Percentiles rank a stretch among this genome's conserved stretches.
Conservation (phyloP, 2,797 vertebrate genomes). For the Rachycentron canadum region DNA sequence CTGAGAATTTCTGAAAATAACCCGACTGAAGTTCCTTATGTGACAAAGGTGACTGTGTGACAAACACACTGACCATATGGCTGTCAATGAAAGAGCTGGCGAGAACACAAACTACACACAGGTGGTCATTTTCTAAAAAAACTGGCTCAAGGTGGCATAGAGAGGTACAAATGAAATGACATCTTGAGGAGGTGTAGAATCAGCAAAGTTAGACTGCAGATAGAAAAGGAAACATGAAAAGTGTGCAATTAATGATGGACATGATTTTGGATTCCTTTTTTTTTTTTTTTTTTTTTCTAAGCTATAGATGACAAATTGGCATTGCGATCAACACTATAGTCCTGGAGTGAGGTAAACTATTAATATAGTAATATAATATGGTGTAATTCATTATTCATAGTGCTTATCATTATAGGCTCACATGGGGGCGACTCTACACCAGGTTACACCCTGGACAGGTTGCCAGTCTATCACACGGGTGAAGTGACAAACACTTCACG, state of each 20-base stretch:
- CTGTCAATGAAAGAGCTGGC: slow-evolving; percentile 65
- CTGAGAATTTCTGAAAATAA: slow-evolving; percentile 52
- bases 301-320: not conserved
- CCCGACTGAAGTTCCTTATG: slow-evolving; percentile 56
- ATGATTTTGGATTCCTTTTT: not conserved
- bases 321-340: not conserved
- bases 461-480: too few relatives aligned
- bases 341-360: not conserved
- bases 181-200: not conserved
- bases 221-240: not conserved
- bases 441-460: too few relatives aligned
- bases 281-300: too few relatives aligned
- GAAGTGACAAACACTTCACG: too few relatives aligned
- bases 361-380: too few relatives aligned
- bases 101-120: slow-evolving; percentile 54
- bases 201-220: not conserved
- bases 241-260: not conserved
- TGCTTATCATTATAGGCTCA: too few relatives aligned
- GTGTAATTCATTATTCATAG: too few relatives aligned
- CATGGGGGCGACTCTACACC: too few relatives aligned
- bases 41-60: slow-evolving; percentile 62
- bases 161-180: not conserved
- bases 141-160: slow-evolving; percentile 22
- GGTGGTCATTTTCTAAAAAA: slow-evolving; percentile 49
- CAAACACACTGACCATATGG: slow-evolving; percentile 71